phyloP scores from a whole-genome alignment of 2,888 invertebrate genomes.

The Priocnemis perturbator region DNA sequence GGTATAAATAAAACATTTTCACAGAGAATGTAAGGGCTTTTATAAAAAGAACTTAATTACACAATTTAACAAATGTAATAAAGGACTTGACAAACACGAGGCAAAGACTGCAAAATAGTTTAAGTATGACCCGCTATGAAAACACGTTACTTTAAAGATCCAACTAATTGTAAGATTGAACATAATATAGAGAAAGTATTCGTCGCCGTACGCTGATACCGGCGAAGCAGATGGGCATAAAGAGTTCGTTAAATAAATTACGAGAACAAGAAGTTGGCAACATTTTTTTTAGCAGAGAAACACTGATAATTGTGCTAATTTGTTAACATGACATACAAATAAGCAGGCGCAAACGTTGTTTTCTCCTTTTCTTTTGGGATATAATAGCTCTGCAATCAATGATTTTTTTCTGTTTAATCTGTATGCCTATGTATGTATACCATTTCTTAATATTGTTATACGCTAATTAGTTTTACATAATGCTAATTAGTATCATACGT shows the following conservation, averaged over 20 bases:
- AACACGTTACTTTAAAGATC: background rate
- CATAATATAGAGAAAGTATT: background rate
- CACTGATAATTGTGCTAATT: constrained; percentile 48
- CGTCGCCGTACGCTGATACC: background rate
- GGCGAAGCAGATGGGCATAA: background rate
- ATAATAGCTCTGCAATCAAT: constrained; percentile 66
- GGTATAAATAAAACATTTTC: constrained; percentile 40
- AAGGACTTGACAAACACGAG: constrained; percentile 13
- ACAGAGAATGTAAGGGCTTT: constrained; percentile 44
- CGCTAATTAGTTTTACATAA: constrained; percentile 67
- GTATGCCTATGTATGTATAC: constrained; percentile 66
- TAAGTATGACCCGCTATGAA: background rate
- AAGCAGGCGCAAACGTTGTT: constrained; percentile 58
- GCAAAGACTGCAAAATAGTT: constrained; percentile 3
- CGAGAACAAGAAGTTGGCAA: constrained; percentile 25
- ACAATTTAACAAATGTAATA: constrained; percentile 35
- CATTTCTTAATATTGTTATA: constrained; percentile 64
- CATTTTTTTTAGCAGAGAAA: constrained; percentile 37
- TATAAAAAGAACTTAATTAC: constrained; percentile 38
- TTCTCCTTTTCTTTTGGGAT: constrained; percentile 58
- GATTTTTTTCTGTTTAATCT: constrained; percentile 47
- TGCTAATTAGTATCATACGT: constrained; percentile 64
- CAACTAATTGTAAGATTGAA: background rate
- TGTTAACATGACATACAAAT: constrained; percentile 53
- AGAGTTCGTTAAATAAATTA: constrained; percentile 4